A percentile compares a stretch with the other conserved stretches of the same genome.
Evolutionary conservation across 2,113 vertebrate genomes (phyloP).

Genomic region (Tachysurus vachellii): DNA sequence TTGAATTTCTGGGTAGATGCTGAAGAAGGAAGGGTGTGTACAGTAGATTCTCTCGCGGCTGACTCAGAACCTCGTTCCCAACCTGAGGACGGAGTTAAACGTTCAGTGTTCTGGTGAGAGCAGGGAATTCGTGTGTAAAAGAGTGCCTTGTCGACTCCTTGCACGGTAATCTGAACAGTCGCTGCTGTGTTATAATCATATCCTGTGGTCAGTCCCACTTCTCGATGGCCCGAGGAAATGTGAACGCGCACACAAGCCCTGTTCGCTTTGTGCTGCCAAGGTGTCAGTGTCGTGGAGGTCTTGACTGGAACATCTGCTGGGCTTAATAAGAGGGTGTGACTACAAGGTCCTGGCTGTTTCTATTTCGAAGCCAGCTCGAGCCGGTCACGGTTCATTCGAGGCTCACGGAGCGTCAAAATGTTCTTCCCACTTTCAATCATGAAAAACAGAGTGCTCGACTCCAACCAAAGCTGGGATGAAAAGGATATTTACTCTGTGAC

Average conservation of each 20-base stretch:
- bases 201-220: not conserved
- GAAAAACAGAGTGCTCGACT: conserved; percentile 11
- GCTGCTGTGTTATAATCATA: not conserved
- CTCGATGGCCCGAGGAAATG: not conserved
- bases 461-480: not conserved
- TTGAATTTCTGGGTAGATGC: conserved; percentile 15
- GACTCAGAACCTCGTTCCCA: not conserved
- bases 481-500: conserved; percentile 43
- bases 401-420: conserved; percentile 9
- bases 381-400: conserved; percentile 34
- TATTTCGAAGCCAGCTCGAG: conserved; percentile 10
- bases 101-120: not conserved
- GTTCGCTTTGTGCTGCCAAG: not conserved
- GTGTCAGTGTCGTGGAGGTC: conserved; percentile 4
- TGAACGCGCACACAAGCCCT: not conserved
- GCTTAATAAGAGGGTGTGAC: conserved; percentile 44
- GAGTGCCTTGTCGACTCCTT: not conserved
- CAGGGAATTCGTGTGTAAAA: not conserved
- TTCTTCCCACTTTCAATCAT: conserved; percentile 37
- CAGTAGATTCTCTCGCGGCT: conserved; percentile 14
- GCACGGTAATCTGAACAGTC: conserved; percentile 21
- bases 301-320: conserved; percentile 18
- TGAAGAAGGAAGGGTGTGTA: conserved; percentile 35
- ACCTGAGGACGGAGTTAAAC: conserved; percentile 15
- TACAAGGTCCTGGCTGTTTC: conserved; percentile 15